A percentile compares a stretch with the other conserved stretches of the same genome.
phyloP scores from a whole-genome alignment of 1,140 invertebrate species.

The Cataglyphis hispanica region DNA sequence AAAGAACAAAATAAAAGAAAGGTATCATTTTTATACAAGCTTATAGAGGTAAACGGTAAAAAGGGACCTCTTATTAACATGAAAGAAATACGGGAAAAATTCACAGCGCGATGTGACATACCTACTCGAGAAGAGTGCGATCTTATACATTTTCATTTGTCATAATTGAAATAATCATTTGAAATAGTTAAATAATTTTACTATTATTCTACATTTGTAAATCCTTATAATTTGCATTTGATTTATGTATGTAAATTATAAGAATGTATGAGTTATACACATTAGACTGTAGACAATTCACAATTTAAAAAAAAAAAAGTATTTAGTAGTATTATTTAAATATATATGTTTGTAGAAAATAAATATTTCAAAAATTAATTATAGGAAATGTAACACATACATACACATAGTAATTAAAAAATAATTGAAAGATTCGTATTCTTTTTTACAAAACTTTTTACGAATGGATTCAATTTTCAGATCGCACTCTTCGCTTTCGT shows the following conservation, averaged over 20 bases:
- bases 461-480: slow-evolving; percentile 3
- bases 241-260: not conserved
- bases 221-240: not conserved
- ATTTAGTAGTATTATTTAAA: not conserved
- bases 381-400: not conserved
- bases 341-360: not conserved
- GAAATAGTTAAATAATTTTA: too few species aligned
- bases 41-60: slow-evolving; percentile 68
- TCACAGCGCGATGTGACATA: not conserved
- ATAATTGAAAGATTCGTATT: not conserved
- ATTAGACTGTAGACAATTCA: not conserved
- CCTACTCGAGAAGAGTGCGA: not conserved
- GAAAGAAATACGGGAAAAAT: slow-evolving; percentile 13
- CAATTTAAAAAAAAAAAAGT: not conserved
- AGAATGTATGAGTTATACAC: not conserved
- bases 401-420: not conserved
- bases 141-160: not conserved
- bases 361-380: slow-evolving; percentile 1
- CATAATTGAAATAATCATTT: too few species aligned
- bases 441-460: not conserved
- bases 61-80: slow-evolving; percentile 21
- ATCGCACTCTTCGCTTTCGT: slow-evolving; percentile 22
- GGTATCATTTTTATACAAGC: slow-evolving; percentile 76
- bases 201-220: too few species aligned
- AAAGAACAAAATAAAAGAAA: slow-evolving; percentile 50